Conservation (phyloP, 2,113 vertebrate genomes). For the Lamprologus tigripictilis region DNA sequence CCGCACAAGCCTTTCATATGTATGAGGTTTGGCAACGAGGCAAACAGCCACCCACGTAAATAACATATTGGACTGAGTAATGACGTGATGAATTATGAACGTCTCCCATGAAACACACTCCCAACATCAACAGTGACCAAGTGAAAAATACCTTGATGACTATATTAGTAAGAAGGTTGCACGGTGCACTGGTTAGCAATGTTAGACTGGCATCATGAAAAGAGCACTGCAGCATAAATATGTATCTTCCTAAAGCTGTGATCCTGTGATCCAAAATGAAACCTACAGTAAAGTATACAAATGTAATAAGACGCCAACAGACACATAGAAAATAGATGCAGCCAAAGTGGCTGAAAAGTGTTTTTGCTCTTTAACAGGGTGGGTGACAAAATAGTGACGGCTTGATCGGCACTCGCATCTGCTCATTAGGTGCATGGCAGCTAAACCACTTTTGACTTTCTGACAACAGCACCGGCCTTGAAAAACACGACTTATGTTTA, state of each 20-base stretch:
- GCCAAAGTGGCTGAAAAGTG: slow-evolving; percentile 18
- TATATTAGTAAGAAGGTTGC: slow-evolving; percentile 23
- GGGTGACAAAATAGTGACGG: slow-evolving; percentile 34
- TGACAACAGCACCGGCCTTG: slow-evolving; percentile 33
- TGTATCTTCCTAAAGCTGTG: background rate
- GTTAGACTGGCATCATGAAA: slow-evolving; percentile 4
- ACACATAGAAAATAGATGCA: background rate
- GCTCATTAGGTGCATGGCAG: slow-evolving; percentile 51
- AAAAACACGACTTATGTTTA: slow-evolving; percentile 52
- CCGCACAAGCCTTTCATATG: slow-evolving; percentile 63
- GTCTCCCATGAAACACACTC: slow-evolving; percentile 44
- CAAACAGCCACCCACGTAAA: slow-evolving; percentile 68
- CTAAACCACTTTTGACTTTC: slow-evolving; percentile 53
- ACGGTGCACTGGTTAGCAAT: background rate
- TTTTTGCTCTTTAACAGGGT: slow-evolving; percentile 2
- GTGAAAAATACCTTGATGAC: slow-evolving; percentile 56
- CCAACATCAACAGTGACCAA: slow-evolving; percentile 57
- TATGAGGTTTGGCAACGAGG: slow-evolving; percentile 63
- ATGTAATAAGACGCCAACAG: background rate
- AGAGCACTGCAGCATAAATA: background rate
- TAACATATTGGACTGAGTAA: slow-evolving; percentile 71
- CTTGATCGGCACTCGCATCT: slow-evolving; percentile 30
- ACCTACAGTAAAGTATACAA: background rate
- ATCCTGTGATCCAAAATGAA: background rate
- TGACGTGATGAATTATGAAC: slow-evolving; percentile 69